These are phyloP conservation scores for Eulemur rubriventer DNA, from an alignment of 2,797 vertebrate genomes.

Conservation along the genomic window DNA sequence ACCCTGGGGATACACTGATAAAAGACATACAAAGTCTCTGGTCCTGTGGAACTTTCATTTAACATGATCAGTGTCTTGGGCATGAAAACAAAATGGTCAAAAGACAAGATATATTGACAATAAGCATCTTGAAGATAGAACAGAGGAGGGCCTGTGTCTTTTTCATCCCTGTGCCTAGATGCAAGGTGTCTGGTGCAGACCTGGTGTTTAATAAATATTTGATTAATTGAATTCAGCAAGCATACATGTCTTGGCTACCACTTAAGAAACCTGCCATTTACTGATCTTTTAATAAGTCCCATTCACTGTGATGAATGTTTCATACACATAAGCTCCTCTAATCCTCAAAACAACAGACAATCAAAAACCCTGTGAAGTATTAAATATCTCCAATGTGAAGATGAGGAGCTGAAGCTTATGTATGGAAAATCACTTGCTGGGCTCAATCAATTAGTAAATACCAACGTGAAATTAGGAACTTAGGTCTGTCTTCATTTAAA, in stretches of 20 bases:
- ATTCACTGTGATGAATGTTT: slow-evolving; percentile 36
- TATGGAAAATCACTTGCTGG: background rate
- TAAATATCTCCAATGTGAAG: background rate
- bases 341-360: slow-evolving; percentile 57
- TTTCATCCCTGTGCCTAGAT: background rate
- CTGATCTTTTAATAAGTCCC: slow-evolving; percentile 53
- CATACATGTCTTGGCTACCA: background rate
- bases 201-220: slow-evolving; percentile 46
- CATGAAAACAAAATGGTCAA: background rate
- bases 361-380: background rate
- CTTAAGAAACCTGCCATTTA: slow-evolving; percentile 9
- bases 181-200: background rate
- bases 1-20: background rate
- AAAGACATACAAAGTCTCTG: background rate
- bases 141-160: background rate
- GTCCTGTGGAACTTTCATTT: background rate
- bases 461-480: background rate
- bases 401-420: background rate
- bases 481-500: background rate
- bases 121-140: background rate
- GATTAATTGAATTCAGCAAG: slow-evolving; percentile 29
- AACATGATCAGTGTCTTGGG: background rate
- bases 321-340: background rate
- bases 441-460: background rate
- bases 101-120: background rate